phyloP scores from a whole-genome alignment of 2,888 invertebrate genomes.

The Liposcelis brunnea region DNA sequence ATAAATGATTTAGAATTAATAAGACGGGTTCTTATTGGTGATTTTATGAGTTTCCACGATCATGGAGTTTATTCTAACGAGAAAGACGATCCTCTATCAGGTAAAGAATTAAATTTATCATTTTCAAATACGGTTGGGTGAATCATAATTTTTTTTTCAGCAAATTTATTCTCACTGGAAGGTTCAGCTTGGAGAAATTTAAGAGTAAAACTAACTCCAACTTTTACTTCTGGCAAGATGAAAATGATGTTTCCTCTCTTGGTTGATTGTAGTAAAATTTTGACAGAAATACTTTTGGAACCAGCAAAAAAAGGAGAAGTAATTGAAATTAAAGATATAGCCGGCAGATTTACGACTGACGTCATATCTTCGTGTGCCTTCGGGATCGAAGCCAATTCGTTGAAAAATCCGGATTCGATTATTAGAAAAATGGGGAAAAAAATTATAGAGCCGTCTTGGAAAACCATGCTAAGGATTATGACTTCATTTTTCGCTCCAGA shows the following conservation, averaged over 20 bases:
- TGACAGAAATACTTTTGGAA: constrained; percentile 23
- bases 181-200: constrained; percentile 36
- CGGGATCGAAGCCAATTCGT: constrained; percentile 3
- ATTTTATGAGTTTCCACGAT: constrained; percentile 46
- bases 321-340: neutral
- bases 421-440: neutral
- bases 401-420: neutral
- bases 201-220: constrained; percentile 33
- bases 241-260: constrained; percentile 33
- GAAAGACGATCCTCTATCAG: constrained; percentile 38
- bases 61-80: constrained; percentile 44
- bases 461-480: neutral
- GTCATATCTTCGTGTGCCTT: constrained; percentile 2
- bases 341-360: neutral
- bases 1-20: constrained; percentile 43
- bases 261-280: constrained; percentile 29
- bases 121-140: too few species aligned
- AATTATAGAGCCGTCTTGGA: constrained; percentile 11
- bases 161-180: constrained; percentile 18
- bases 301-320: neutral
- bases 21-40: constrained; percentile 36
- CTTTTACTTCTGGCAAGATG: constrained; percentile 36
- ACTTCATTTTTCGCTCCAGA: neutral
- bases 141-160: neutral
- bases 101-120: neutral